Percentiles rank a stretch among this genome's conserved stretches.
These are phyloP conservation scores for Acanthiza pusilla DNA, from an alignment of 2,797 vertebrate genomes.

Conservation along the genomic window DNA sequence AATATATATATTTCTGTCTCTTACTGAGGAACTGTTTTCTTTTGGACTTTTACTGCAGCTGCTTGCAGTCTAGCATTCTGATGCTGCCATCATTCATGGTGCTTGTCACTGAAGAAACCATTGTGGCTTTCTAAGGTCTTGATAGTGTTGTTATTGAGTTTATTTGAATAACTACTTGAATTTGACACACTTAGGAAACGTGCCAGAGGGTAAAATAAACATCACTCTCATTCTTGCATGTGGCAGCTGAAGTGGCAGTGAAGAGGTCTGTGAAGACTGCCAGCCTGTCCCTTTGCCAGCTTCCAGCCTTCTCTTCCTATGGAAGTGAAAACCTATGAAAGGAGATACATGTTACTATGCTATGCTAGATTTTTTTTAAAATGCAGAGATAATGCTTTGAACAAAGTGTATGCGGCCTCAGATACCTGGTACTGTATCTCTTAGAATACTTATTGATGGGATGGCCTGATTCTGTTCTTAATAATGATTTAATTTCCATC, in stretches of 20 bases:
- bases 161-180: conserved; percentile 23
- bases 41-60: not conserved
- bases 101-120: not conserved
- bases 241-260: not conserved
- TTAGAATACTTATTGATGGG: not conserved
- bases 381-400: not conserved
- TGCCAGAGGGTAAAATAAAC: conserved; percentile 6
- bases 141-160: not conserved
- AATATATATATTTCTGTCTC: not conserved
- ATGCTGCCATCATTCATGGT: not conserved
- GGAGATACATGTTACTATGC: not conserved
- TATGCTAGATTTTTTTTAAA: not conserved
- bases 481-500: not conserved
- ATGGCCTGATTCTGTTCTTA: not conserved
- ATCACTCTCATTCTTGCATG: not conserved
- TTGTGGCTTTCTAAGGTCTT: not conserved
- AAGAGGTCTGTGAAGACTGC: not conserved
- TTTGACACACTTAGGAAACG: not conserved
- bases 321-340: not conserved
- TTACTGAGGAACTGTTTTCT: not conserved
- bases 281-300: not conserved
- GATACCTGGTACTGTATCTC: not conserved
- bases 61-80: not conserved
- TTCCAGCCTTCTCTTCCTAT: not conserved
- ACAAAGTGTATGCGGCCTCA: not conserved